phyloP scores from a whole-genome alignment of 37 sponge, comb jelly and placozoan species.

The Theonella swinhoei region DNA sequence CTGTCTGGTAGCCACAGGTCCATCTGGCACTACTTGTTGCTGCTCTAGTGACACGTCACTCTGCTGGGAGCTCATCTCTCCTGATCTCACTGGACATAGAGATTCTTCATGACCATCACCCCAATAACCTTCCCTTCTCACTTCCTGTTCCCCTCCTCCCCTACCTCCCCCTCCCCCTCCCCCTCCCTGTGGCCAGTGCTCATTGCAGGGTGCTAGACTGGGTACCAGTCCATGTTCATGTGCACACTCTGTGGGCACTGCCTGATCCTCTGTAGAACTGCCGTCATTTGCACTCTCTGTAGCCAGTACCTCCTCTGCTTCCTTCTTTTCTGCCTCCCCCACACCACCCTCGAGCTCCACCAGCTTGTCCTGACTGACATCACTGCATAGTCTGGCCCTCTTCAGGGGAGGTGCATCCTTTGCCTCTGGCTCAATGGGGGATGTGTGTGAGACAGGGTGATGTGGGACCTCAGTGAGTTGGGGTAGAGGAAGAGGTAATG shows the following conservation, averaged over 20 bases:
- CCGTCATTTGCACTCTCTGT: constrained; percentile 40
- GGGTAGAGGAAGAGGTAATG: neutral
- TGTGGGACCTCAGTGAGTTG: neutral
- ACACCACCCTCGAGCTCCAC: no score
- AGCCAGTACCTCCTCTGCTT: no score
- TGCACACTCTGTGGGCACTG: constrained; percentile 35
- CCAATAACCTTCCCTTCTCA: no score
- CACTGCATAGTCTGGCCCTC: neutral
- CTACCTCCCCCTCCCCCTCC: neutral
- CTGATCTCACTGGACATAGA: no score
- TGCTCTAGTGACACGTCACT: no score
- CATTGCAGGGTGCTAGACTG: constrained; percentile 10
- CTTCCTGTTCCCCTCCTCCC: neutral
- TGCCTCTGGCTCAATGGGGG: neutral
- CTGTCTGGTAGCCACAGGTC: no score
- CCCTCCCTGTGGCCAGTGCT: neutral
- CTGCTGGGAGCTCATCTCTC: no score
- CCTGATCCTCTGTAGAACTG: constrained; percentile 14
- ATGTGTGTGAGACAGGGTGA: neutral
- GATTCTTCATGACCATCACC: no score
- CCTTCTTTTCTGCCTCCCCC: no score
- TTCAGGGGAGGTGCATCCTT: neutral
- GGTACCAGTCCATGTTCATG: constrained; percentile 5
- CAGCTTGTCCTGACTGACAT: no score
- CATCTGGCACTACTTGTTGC: neutral